phyloP scores from a whole-genome alignment of 2,797 vertebrate species.

The Stomatorhinus walkeri region DNA sequence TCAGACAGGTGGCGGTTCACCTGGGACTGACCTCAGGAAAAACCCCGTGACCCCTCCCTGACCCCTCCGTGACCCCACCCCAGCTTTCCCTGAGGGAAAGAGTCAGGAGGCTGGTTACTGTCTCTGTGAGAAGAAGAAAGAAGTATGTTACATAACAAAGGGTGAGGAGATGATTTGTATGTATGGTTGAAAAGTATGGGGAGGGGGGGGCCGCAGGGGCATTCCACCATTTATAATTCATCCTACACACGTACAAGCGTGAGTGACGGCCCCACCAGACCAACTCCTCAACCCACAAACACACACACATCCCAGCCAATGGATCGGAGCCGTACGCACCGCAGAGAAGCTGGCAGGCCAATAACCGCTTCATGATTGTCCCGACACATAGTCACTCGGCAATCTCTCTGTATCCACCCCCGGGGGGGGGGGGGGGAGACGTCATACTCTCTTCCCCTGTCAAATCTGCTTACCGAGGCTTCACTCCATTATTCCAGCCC shows the following conservation, averaged over 20 bases:
- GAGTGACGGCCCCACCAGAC: neutral
- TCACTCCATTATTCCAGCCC: constrained; percentile 9
- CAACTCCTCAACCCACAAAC: neutral
- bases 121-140: neutral
- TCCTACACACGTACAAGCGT: neutral
- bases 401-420: neutral
- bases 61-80: constrained; percentile 24
- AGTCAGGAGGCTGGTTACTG: constrained; percentile 28
- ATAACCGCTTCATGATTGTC: neutral
- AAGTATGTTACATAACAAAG: constrained; percentile 2
- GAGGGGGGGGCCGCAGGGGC: neutral
- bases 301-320: neutral
- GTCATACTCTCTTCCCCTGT: neutral
- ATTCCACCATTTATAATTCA: neutral
- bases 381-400: neutral
- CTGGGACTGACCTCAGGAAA: constrained; percentile 45
- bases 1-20: constrained; percentile 29
- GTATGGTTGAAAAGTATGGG: constrained; percentile 12
- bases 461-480: neutral
- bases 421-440: neutral
- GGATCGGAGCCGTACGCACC: neutral
- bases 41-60: constrained; percentile 36
- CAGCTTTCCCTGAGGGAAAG: constrained; percentile 11
- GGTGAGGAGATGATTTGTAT: constrained; percentile 27
- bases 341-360: neutral